Base-by-base conservation (phyloP, 2,797 vertebrate genomes). In the Anabacerthia variegaticeps region DNA sequence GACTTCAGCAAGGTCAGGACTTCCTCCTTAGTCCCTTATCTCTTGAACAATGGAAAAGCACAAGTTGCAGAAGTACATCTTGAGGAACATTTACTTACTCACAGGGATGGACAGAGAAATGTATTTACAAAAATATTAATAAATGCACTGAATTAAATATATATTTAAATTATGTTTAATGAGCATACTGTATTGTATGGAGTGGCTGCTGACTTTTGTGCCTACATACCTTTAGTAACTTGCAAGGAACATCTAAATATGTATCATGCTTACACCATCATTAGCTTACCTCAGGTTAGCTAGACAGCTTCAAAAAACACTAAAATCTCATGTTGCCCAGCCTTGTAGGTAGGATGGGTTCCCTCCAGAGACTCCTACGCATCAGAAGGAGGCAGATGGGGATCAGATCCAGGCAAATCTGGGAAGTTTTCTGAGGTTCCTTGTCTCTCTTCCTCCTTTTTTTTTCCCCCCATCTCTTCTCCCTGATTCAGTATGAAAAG, bases 11-110 rank as follows among this genome's bases (percentile, higher is more conserved):
- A 78, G 73, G 59, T 90, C 88, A 72, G 85, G 51, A 92, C 94
- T 94, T 96, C 89, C 91, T 93, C 73, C 34, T 74, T 28, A n/a
- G 24, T 20, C 34, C 52, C 68, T 87, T 92, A 92, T 79, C 69
- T 89, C 43, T 24, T 56, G 54, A 81, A 89, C 54, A 85, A 75
- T 30, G 59, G 54, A 52, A 85, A 95, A 88, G 14, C 69, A 54
- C 52, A 89, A 71, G 16, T 62, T 78, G 83, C 54, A 77, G 49
- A 78, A 93, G 10, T 51, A 68, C 27, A 69, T 79, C 71, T 83
- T 66, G 55, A 81, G 67, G 43, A 89, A 56, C 2, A 7, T 58
- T 85, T 58, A 32, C 21, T 32, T 62, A 51, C 27, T 93, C n/a
- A 78, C 32, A 74, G 28, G 48, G 24, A 34, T 61, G 26, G 55